phyloP scores from a whole-genome alignment of 2,113 vertebrate species.

The Petrocephalus zakoni region DNA sequence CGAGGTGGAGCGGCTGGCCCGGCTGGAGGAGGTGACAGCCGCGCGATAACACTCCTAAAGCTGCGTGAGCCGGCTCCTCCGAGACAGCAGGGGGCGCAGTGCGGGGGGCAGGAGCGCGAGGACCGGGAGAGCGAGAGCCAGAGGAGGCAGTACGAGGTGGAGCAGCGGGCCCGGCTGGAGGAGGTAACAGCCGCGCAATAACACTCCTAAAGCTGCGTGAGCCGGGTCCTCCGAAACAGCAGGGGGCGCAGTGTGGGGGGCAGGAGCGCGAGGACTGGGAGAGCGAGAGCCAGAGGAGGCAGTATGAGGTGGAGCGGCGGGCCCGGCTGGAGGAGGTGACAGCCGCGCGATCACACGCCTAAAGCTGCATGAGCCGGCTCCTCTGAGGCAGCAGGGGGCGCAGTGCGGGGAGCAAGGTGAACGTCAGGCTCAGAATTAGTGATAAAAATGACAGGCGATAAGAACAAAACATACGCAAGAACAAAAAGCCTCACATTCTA shows the following conservation, averaged over 20 bases:
- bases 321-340: constrained; percentile 46
- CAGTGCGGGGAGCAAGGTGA: background rate
- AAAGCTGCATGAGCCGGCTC: background rate
- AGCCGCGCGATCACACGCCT: background rate
- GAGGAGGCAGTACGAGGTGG: constrained; percentile 47
- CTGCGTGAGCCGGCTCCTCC: background rate
- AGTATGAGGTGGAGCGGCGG: constrained; percentile 48
- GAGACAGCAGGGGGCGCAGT: background rate
- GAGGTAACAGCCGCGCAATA: constrained; percentile 34
- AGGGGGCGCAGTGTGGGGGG: too few species aligned
- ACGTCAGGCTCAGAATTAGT: background rate
- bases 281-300: constrained; percentile 36
- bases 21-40: constrained; percentile 43
- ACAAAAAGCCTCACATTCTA: background rate
- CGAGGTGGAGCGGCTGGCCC: constrained; percentile 46
- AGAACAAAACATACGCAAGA: background rate
- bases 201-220: background rate
- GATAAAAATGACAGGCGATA: background rate
- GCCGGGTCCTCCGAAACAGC: background rate
- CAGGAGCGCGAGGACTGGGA: constrained; percentile 62
- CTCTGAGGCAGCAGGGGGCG: background rate
- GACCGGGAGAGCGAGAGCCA: constrained; percentile 47
- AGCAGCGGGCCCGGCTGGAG: constrained; percentile 40
- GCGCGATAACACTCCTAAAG: background rate
- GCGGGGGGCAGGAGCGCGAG: too few species aligned